phyloP scores from a whole-genome alignment of 2,113 vertebrate genomes.

The Sarotherodon lohbergeri region DNA sequence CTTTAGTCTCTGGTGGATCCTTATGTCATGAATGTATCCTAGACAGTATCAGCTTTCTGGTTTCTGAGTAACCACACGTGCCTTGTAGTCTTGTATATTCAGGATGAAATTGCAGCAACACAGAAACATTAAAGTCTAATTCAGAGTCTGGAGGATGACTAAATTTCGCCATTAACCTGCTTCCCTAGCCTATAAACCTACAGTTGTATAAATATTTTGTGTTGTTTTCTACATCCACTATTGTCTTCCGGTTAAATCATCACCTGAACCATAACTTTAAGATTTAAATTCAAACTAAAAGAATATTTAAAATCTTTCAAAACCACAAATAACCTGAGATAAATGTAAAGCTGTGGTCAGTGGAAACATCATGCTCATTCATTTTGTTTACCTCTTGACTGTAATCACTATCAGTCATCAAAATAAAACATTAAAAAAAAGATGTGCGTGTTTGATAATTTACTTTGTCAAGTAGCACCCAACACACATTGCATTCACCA shows the following conservation, averaged over 20 bases:
- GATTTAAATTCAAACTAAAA: conserved; percentile 11
- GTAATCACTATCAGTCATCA: conserved; percentile 68
- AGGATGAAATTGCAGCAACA: conserved; percentile 12
- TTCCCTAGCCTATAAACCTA: conserved; percentile 16
- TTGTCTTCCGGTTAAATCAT: conserved; percentile 33
- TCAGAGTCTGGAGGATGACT: neutral
- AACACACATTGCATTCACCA: neutral
- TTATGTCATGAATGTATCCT: conserved; percentile 42
- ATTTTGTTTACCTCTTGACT: conserved; percentile 70
- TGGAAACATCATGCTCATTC: conserved; percentile 59
- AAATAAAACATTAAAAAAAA: conserved; percentile 65
- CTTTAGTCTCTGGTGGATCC: neutral
- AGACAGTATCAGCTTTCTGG: neutral
- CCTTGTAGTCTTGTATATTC: conserved; percentile 8
- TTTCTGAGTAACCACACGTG: conserved; percentile 4
- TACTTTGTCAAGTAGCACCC: neutral
- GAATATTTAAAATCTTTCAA: conserved; percentile 50
- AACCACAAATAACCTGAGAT: conserved; percentile 30
- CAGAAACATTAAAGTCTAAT: conserved; percentile 11
- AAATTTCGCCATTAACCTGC: conserved; percentile 17
- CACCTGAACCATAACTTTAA: conserved; percentile 9
- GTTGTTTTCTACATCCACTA: neutral
- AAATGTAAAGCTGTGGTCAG: conserved; percentile 55
- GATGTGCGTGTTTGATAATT: neutral
- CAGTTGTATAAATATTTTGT: conserved; percentile 21